phyloP scores from a whole-genome alignment of 2,797 vertebrate species.

The Phataginus tricuspis region DNA sequence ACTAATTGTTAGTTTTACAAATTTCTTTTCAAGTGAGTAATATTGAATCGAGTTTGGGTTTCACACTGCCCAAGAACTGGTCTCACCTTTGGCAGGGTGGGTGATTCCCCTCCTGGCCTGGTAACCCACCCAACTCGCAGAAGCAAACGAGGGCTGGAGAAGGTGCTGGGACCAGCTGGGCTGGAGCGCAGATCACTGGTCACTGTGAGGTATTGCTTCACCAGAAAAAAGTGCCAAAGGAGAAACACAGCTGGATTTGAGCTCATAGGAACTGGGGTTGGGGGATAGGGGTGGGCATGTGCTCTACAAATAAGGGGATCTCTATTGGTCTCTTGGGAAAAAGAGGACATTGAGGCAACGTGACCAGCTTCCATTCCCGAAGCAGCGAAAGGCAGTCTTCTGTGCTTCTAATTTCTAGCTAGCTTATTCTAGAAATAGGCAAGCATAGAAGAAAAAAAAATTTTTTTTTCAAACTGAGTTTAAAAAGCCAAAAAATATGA shows the following conservation, averaged over 20 bases:
- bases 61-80: not conserved
- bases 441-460: not conserved
- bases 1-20: not conserved
- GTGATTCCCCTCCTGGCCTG: accelerated
- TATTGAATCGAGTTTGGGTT: not conserved
- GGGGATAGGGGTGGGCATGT: not conserved
- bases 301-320: not conserved
- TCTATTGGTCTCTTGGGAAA: not conserved
- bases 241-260: not conserved
- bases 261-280: not conserved
- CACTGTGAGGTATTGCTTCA: accelerated
- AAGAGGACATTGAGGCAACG: not conserved
- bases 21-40: not conserved
- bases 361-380: not conserved
- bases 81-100: not conserved
- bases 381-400: not conserved
- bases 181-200: accelerated
- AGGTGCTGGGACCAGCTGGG: not conserved
- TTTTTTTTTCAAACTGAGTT: not conserved
- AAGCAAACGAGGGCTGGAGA: not conserved
- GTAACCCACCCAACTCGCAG: not conserved
- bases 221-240: not conserved
- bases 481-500: not conserved
- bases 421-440: constrained; percentile 17
- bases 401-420: not conserved